These are phyloP conservation scores for Oedothorax gibbosus DNA, from an alignment of 1,140 invertebrate genomes.

Conservation along the genomic window DNA sequence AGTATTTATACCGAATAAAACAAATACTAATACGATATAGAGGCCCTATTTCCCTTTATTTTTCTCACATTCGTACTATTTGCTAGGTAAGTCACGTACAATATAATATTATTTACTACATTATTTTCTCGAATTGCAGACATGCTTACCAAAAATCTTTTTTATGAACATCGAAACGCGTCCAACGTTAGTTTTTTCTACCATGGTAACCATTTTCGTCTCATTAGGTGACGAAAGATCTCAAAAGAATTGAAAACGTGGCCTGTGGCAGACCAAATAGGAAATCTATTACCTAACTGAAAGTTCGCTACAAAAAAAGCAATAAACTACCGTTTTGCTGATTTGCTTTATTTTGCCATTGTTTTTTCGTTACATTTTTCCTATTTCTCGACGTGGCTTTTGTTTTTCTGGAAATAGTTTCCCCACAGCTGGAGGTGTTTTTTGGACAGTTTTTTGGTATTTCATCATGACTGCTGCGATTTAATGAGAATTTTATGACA, in stretches of 20 bases:
- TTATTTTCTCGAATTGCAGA: neutral
- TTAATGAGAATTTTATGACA: slow-evolving; percentile 31
- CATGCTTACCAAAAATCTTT: neutral
- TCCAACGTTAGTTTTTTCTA: neutral
- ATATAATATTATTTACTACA: neutral
- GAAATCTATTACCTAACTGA: slow-evolving; percentile 5
- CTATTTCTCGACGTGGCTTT: neutral
- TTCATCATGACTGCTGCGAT: slow-evolving; percentile 10
- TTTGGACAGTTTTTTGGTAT: slow-evolving; percentile 12
- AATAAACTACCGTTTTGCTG: neutral
- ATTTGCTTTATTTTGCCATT: neutral
- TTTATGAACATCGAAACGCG: neutral
- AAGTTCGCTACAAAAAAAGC: neutral
- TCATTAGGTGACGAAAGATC: slow-evolving; percentile 18
- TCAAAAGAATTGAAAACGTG: slow-evolving; percentile 29
- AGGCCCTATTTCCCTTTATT: too few species aligned
- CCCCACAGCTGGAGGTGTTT: slow-evolving; percentile 8
- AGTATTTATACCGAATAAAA: too few species aligned
- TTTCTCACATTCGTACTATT: neutral
- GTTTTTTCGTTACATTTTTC: neutral
- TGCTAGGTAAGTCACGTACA: neutral
- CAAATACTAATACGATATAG: too few species aligned
- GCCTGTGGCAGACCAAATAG: slow-evolving; percentile 8
- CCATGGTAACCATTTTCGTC: neutral
- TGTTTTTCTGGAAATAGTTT: slow-evolving; percentile 4